Evolutionary conservation across 92 coral and sea anemone species (phyloP), one percentile per base, ranked within the genome.

Genomic region (Siderastrea siderea): DNA sequence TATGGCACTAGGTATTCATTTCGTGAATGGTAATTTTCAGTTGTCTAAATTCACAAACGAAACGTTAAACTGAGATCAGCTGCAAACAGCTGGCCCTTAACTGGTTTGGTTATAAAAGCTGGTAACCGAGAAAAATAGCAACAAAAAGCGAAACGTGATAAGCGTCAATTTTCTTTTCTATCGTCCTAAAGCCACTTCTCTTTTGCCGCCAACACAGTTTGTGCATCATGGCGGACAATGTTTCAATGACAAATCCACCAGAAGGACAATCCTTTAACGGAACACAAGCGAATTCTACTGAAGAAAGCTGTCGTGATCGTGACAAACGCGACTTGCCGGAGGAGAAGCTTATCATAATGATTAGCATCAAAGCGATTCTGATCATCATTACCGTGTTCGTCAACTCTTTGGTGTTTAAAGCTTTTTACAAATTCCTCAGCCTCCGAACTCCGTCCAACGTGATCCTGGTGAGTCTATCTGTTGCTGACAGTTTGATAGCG

Each of bases 361-460:
- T 45, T 10, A 69, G 17, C 13, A 4, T 83, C 47, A 7, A 57
- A 47, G 47, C 63, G 45, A 12, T 71, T 46, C 4, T 83, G 15
- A 60, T 12, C 26, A 19, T 49, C 26, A 47, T 44, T 43, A 15
- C 79, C n/a, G 43, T 83, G 2, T 73, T 64, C 15, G 80, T 80
- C 19, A 73, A 74, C 68, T 61, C 58, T 14, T 44, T 84, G n/a
- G 71, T 83, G 71, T 46, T 84, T 44, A 84, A 16, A 43, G 87
- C 80, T 48, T 84, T 84, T 63, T 38, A 43, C 65, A 60, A 72
- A 38, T 84, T 73, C 43, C 38, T 62, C 54, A 50, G 68, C 7
- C 69, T 85, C 19, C 93, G 83, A 64, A 90, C 76, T 16, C 66
- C 86, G 13, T 85, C 93, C 11, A 90, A 84, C 64, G 7, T 47